Evolutionary conservation across 2,113 vertebrate genomes (phyloP), one percentile per base, ranked within the genome.

Genomic region (Elachura formosa): DNA sequence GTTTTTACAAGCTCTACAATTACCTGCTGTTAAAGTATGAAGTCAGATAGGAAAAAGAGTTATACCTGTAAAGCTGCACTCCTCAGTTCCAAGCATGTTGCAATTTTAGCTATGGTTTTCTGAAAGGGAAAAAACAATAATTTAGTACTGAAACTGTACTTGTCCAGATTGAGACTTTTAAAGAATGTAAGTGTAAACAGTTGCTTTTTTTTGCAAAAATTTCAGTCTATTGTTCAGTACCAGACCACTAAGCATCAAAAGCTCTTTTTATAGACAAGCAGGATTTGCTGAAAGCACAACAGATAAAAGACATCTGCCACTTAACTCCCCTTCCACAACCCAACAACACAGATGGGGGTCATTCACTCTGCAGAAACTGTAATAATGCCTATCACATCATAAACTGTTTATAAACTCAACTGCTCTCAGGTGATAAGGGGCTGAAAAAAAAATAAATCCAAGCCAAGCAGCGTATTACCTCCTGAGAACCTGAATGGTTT

Each of bases 41-140:
- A 95, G 59, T 54, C 46, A 84, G 19, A 81, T 1, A 41, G 34
- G 24, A 62, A 74, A 36, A 76, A 91, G 25, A 72, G 46, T 24
- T 93, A 84, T 97, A 99, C 99, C 99, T 99, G 99, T 97, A 99
- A 97, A 96, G 99, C 98, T 89, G 98, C 98, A 93, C 99, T 99
- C 97, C 99, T 98, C 97, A 99, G 98, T 97, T 99, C 99, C 97
- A 99, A 98, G 92, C 99, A 99, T 98, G 99, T 98, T 97, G 99
- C 98, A 96, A 99, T 98, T 97, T 99, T 99, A 83, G 98, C 99
- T 97, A 99, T 97, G 41, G 98, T 99, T 98, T 99, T 99, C 99
- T 99, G 96, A 40, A 97, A 94, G 23, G 34, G 23, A 87, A 87
- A 90, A 61, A 64, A 40, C 12, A 69, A 13, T 33, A 10, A 41